Evolutionary conservation across 2,113 vertebrate genomes (phyloP).

Genomic region (Pseudonaja textilis): DNA sequence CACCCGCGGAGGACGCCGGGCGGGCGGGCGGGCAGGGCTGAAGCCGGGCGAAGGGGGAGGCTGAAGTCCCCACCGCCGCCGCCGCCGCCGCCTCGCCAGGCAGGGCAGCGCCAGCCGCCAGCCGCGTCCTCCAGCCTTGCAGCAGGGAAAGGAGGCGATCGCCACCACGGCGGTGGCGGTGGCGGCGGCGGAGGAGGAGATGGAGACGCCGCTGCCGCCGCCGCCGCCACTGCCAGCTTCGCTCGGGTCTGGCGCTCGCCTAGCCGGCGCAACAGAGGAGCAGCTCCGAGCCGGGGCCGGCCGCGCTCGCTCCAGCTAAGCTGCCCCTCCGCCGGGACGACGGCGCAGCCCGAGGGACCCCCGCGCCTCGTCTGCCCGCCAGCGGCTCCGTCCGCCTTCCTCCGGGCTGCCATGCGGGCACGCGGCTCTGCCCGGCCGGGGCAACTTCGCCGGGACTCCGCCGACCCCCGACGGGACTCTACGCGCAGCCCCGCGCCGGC

Average conservation of each 20-base stretch:
- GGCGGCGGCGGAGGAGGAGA: not conserved
- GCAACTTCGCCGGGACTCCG: constrained; percentile 17
- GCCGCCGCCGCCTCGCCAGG: not conserved
- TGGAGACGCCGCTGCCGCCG: not conserved
- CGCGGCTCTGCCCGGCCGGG: constrained; percentile 10
- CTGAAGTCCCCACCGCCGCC: not conserved
- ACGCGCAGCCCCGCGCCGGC: not conserved
- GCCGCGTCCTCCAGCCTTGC: not conserved
- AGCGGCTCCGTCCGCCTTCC: not conserved
- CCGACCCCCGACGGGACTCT: constrained; percentile 37
- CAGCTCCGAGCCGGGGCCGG: not conserved
- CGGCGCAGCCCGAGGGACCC: not conserved
- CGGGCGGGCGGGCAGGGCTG: not conserved
- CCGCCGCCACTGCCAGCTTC: not conserved
- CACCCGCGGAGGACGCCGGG: not conserved
- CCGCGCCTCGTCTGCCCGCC: not conserved
- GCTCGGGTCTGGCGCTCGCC: not conserved
- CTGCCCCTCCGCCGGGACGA: not conserved
- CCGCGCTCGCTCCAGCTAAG: not conserved
- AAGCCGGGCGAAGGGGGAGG: not conserved
- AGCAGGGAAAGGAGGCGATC: not conserved
- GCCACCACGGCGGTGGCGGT: not conserved
- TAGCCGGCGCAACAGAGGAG: not conserved
- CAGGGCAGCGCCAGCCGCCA: not conserved
- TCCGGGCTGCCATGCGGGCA: not conserved